Evolutionary conservation across 2,797 vertebrate genomes (phyloP).

Genomic region (Myioborus melanocephalus): DNA sequence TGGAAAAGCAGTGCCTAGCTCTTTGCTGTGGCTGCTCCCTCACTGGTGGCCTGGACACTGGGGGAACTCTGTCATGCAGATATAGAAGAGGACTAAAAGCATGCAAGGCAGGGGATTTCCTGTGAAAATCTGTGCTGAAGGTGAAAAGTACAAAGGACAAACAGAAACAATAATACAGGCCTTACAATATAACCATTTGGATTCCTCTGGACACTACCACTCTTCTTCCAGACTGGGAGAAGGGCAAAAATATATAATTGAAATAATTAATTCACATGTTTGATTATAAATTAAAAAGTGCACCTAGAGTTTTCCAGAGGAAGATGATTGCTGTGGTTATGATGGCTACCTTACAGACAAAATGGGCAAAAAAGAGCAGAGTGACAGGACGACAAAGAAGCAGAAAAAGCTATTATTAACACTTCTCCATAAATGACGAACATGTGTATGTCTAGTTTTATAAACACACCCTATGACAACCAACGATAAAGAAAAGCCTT

Average conservation of each 20-base stretch:
- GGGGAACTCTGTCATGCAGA: rapidly evolving
- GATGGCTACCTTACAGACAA: not conserved
- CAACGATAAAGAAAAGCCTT: not conserved
- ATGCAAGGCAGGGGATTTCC: not conserved
- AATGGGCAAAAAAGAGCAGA: not conserved
- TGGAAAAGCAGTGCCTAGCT: not conserved
- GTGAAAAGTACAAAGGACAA: not conserved
- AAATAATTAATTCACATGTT: not conserved
- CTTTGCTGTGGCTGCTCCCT: not conserved
- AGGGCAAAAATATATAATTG: not conserved
- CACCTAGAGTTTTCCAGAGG: not conserved
- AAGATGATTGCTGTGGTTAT: not conserved
- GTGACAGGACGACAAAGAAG: not conserved
- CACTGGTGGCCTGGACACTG: not conserved
- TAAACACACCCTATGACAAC: not conserved
- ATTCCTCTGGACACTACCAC: not conserved
- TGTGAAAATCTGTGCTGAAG: not conserved
- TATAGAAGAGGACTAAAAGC: not conserved
- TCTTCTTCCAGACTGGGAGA: not conserved
- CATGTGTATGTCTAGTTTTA: not conserved
- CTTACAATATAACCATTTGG: not conserved
- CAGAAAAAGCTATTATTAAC: not conserved
- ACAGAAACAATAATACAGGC: not conserved
- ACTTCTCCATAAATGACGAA: not conserved
- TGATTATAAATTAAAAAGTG: not conserved